phyloP scores from a whole-genome alignment of 2,888 invertebrate genomes.

The Osedax frankpressi region DNA sequence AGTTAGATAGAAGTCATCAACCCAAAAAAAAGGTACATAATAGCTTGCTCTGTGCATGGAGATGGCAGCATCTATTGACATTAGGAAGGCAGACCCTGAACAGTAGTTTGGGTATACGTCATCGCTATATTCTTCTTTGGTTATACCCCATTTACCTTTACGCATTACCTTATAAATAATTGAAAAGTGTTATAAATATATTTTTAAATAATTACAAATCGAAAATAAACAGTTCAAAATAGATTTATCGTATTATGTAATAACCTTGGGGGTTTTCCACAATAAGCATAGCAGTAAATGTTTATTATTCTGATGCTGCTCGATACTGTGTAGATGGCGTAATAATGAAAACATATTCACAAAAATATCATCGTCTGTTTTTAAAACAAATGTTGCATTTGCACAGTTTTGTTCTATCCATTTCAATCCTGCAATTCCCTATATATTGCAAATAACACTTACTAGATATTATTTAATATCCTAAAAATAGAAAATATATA shows the following conservation, averaged over 20 bases:
- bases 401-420: conserved; percentile 45
- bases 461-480: too few relatives aligned
- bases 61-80: conserved; percentile 56
- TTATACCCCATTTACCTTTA: conserved; percentile 47
- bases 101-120: conserved; percentile 47
- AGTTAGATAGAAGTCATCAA: conserved; percentile 76
- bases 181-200: background rate
- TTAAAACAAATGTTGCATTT: conserved; percentile 42
- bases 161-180: conserved; percentile 39
- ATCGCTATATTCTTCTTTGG: conserved; percentile 41
- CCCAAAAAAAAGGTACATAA: conserved; percentile 57
- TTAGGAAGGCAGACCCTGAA: conserved; percentile 49
- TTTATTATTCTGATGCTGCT: conserved; percentile 6
- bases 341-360: conserved; percentile 48
- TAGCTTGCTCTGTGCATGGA: conserved; percentile 55
- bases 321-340: conserved; percentile 26
- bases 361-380: conserved; percentile 49
- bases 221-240: conserved; percentile 34
- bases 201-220: background rate
- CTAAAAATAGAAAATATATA: too few relatives aligned
- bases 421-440: conserved; percentile 42
- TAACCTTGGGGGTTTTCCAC: too few relatives aligned
- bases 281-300: conserved; percentile 40
- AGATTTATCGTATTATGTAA: too few relatives aligned
- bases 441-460: too few relatives aligned